Evolutionary conservation across 2,888 invertebrate species (phyloP), one percentile per base, ranked within the genome.

Genomic region (Melikaiella ostensackeni): DNA sequence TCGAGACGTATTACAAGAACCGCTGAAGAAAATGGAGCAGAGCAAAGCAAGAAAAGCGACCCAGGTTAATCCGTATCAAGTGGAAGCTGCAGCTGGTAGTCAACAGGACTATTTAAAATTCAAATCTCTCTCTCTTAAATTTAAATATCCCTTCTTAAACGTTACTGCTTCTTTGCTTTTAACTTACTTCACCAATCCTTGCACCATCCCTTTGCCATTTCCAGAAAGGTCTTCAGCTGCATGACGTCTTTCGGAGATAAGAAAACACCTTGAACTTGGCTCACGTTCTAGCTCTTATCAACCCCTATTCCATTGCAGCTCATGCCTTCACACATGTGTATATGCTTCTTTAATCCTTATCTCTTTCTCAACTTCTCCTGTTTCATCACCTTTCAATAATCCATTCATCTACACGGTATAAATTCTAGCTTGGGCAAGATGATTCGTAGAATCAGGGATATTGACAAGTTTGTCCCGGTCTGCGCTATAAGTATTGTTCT

Each of bases 21-120:
- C 70, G 30, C 70, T 50, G 42, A 33, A 50, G 55, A 70, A 76
- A 78, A 77, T 50, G 76, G 63, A 64, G 62, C n/a, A 50, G 33
- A 75, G 50, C 38, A 74, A 57, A 79, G 80, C 74, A 73, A 79
- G 80, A 82, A 81, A 79, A 70, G 70, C 30, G 70, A 50, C 24
- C 66, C 1, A 70, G 46, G 83, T 80, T 86, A 87, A 87, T 87
- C 84, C 81, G 64, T 84, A 81, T 82, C 80, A 77, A 81, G 85
- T 85, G 82, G 86, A 84, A 82, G 82, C 80, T 80, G 83, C 83
- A 83, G 82, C 79, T 83, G 77, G 77, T 76, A 80, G 85, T 86
- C 84, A 86, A 87, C 83, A 81, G 83, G 78, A 83, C 80, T 77
- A 87, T 87, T 87, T 87, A 82, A 88, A 87, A 86, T 87, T 87